These are phyloP conservation scores for Amaurobius ferox DNA, from an alignment of 2,888 invertebrate species.

Conservation along the genomic window DNA sequence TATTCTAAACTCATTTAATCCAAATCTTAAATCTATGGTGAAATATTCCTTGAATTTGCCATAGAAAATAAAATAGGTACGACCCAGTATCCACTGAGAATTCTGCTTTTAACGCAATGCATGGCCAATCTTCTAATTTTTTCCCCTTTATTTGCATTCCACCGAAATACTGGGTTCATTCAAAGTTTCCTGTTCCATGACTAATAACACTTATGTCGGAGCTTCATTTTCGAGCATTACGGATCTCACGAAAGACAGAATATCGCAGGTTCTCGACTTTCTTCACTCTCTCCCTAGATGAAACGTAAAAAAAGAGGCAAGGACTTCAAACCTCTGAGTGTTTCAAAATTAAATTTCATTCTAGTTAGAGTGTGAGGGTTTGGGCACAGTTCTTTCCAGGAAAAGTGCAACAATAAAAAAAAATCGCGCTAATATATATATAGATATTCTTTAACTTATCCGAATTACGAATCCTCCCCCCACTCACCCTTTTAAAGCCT, in stretches of 20 bases:
- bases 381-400: conserved; percentile 26
- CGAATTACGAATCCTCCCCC: conserved; percentile 36
- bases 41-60: too few relatives aligned
- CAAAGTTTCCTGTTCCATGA: conserved; percentile 14
- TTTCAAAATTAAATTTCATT: conserved; percentile 47
- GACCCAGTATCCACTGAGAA: too few relatives aligned
- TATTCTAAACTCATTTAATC: too few relatives aligned
- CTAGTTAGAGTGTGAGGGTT: conserved; percentile 41
- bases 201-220: conserved; percentile 40
- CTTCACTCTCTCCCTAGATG: background rate
- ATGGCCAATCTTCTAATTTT: background rate
- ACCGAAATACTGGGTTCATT: background rate
- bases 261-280: background rate
- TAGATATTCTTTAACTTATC: conserved; percentile 38
- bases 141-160: background rate
- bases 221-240: conserved; percentile 1
- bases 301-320: background rate
- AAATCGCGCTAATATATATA: conserved; percentile 55
- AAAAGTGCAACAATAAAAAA: conserved; percentile 24
- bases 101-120: background rate
- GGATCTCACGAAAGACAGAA: conserved; percentile 36
- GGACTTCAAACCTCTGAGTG: background rate
- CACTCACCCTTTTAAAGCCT: background rate
- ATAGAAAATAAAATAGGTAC: too few relatives aligned
- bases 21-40: too few relatives aligned